Evolutionary conservation across 2,888 invertebrate genomes (phyloP).

Genomic region (Desoria tigrina): DNA sequence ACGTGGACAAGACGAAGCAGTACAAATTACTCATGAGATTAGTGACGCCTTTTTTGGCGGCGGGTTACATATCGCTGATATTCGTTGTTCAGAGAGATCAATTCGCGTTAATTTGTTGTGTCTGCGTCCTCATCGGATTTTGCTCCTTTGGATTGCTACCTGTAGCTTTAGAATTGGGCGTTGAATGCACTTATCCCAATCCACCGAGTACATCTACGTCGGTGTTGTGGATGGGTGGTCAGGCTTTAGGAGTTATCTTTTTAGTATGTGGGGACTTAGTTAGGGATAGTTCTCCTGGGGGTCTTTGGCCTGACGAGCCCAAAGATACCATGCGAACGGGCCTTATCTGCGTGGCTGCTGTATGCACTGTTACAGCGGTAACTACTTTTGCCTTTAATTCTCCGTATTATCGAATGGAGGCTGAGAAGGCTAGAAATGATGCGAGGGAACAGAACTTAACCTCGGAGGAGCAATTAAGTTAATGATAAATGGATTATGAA

Average conservation of each 20-base stretch:
- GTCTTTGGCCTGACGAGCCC: slow-evolving; percentile 28
- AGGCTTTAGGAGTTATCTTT: slow-evolving; percentile 28
- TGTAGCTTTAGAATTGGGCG: slow-evolving; percentile 36
- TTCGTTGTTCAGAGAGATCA: slow-evolving; percentile 32
- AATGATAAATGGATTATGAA: too few relatives aligned
- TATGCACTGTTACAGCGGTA: slow-evolving; percentile 7
- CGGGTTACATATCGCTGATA: slow-evolving; percentile 26
- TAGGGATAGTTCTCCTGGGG: slow-evolving; percentile 23
- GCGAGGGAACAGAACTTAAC: too few relatives aligned
- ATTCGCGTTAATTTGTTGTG: slow-evolving; percentile 23
- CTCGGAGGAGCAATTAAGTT: too few relatives aligned
- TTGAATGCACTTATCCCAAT: slow-evolving; percentile 35
- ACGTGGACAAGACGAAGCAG: slow-evolving; percentile 33
- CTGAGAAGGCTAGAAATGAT: too few relatives aligned
- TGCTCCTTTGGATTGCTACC: slow-evolving; percentile 35
- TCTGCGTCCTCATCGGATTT: slow-evolving; percentile 29
- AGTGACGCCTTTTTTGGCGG: slow-evolving; percentile 25
- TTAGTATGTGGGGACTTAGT: slow-evolving; percentile 27
- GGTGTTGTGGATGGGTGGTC: slow-evolving; percentile 42
- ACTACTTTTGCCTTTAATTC: slow-evolving; percentile 31
- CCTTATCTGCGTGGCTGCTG: slow-evolving; percentile 26
- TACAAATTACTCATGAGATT: slow-evolving; percentile 22
- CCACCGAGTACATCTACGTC: slow-evolving; percentile 30
- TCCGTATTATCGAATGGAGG: slow-evolving; percentile 35
- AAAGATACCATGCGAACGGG: slow-evolving; percentile 25